Evolutionary conservation across 2,797 vertebrate species (phyloP), one percentile per base, ranked within the genome.

Genomic region (Spinus olivaceus): DNA sequence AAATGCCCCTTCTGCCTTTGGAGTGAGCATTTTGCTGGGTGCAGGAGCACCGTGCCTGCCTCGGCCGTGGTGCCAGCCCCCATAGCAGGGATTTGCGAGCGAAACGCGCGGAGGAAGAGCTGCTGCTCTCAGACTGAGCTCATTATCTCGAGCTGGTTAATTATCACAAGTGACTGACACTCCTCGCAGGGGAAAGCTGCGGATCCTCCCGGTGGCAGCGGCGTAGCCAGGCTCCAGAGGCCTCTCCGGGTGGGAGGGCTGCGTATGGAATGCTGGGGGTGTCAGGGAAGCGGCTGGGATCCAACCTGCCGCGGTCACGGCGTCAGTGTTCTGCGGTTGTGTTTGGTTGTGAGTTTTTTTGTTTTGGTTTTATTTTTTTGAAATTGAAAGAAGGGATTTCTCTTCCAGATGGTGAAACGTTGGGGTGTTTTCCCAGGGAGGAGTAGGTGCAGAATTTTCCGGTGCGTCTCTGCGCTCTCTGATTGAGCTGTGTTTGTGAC

Each of bases 31-130:
- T 93, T 84, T 79, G 17, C 81, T 20, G 1, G 15, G 22, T 19
- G 28, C 59, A 11, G 64, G 30, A 72, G 64, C 18, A 0, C 37
- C 0, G 16, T 25, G 80, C 64, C 41, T 8, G 30, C 35, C 54
- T 59, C 11, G 2, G 1, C 65, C 0, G 0, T 0, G 0, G 10
- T 33, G 69, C 33, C 2, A 3, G 6, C 17, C 42, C 46, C 0
- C 16, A 2, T 56, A n/a, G 30, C 4, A 2, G 66, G 51, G 64
- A 49, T 92, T 81, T 86, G 25, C 5, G n/a, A 9, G 25, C 0
- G 2, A 81, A 47, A 59, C 4, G 1, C 0, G 1, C 6, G 4
- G 73, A 64, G 39, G n/a, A 63, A 84, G 82, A 86, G 66, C 60
- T 2, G n/a, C 73, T 22, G 86, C 57, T 87, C 49, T 66, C 70